phyloP scores from a whole-genome alignment of 1,140 invertebrate species.

The Drosophila nebulosa region DNA sequence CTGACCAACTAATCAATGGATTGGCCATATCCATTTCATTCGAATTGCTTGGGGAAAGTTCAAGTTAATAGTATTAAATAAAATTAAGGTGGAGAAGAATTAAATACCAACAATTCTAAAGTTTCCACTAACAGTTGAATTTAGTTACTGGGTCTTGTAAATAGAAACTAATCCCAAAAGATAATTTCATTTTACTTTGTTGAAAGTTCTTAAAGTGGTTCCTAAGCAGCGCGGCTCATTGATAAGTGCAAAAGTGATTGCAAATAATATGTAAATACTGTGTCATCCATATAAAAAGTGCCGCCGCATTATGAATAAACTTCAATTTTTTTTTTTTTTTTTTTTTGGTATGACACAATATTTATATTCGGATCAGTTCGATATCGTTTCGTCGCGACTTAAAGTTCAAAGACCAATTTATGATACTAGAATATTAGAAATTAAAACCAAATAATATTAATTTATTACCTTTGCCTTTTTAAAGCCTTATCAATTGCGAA shows the following conservation, averaged over 20 bases:
- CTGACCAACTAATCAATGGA: not conserved
- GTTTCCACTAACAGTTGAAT: too few relatives aligned
- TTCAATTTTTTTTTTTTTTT: not conserved
- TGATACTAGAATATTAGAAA: not conserved
- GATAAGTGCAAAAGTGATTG: too few relatives aligned
- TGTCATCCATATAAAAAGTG: not conserved
- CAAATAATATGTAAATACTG: not conserved
- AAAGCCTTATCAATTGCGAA: slow-evolving; percentile 13
- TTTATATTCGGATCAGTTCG: not conserved
- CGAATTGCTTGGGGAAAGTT: not conserved
- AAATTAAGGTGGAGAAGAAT: not conserved
- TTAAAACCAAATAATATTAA: slow-evolving; percentile 19
- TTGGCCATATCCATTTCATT: not conserved
- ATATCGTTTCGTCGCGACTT: not conserved
- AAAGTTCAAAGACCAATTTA: slow-evolving; percentile 2
- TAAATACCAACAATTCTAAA: not conserved
- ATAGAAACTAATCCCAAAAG: too few relatives aligned
- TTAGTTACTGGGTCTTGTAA: too few relatives aligned
- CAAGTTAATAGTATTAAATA: not conserved
- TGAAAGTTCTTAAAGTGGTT: too few relatives aligned
- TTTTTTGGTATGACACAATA: not conserved
- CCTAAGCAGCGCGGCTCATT: too few relatives aligned
- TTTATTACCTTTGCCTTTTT: slow-evolving; percentile 40
- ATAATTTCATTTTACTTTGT: too few relatives aligned
- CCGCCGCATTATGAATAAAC: not conserved